Conservation (phyloP, 2,797 vertebrate species). For the Avahi laniger region DNA sequence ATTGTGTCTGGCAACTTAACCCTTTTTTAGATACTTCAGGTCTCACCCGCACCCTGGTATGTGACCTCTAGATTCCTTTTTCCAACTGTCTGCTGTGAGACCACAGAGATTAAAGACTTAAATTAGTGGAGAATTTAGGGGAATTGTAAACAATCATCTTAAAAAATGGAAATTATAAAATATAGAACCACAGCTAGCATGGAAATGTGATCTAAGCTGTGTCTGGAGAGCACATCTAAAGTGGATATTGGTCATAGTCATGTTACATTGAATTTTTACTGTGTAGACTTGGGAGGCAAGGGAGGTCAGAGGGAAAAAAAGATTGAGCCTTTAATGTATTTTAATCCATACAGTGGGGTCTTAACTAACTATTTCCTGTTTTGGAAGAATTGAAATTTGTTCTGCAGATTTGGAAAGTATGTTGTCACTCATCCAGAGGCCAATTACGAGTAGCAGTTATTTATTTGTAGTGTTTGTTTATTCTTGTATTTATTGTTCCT, state of each 20-base stretch:
- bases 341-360: neutral
- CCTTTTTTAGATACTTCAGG: slow-evolving; percentile 25
- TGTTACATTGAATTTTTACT: neutral
- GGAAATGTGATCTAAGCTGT: neutral
- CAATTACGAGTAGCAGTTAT: slow-evolving; percentile 28
- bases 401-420: slow-evolving; percentile 30
- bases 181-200: slow-evolving; percentile 7
- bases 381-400: neutral
- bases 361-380: neutral
- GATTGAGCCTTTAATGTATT: slow-evolving; percentile 17
- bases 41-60: slow-evolving; percentile 30
- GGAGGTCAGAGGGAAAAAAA: neutral
- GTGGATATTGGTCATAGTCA: neutral
- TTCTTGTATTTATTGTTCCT: neutral
- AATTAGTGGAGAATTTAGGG: neutral
- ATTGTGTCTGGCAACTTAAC: slow-evolving; percentile 57
- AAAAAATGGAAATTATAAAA: slow-evolving; percentile 25
- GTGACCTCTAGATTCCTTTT: slow-evolving; percentile 56
- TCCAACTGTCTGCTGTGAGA: neutral
- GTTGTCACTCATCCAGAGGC: neutral
- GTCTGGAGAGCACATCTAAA: slow-evolving; percentile 21
- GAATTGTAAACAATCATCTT: neutral
- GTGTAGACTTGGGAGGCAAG: neutral
- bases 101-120: slow-evolving; percentile 33
- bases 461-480: slow-evolving; percentile 47